Evolutionary conservation across 2,888 invertebrate species (phyloP), one percentile per base, ranked within the genome.

Genomic region (Drosophila monieri): DNA sequence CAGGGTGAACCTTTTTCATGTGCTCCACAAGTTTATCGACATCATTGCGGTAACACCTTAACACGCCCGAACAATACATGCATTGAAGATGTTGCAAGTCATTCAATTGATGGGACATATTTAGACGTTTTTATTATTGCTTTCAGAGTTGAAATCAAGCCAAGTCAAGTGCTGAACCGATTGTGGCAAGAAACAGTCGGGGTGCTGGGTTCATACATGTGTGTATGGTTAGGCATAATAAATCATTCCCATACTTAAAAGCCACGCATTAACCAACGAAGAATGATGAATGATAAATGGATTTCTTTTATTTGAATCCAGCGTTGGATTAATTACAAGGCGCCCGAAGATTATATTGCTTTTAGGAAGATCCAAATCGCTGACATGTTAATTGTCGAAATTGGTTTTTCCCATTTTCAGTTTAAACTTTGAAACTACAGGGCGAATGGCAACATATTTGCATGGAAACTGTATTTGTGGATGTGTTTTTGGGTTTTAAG

Each of bases 261-360:
- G 6, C 6, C 35, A 35, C 27, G 9, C 32, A 32, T 32, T 32
- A 32, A 32, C 32, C 32, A 10, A 12, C n/a, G 6, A 14, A n/a
- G 35, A 35, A 35, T 35, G 35, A 35, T 35, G 35, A 35, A 35
- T 35, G 35, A 35, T 35, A 35, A 35, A 35, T n/a, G 35, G 35
- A 35, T 35, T 35, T 35, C n/a, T 35, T 35, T 35, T 35, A 35
- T n/a, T 35, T n/a, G n/a, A 35, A 35, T 35, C 14, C 35, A 35
- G 6, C n/a, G 35, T 14, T 35, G 35, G 35, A 35, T 35, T 35
- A 35, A 35, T 35, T 35, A 35, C 6, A n/a, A n/a, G 35, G n/a
- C 12, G 12, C 4, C 35, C 4, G n/a, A 35, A 35, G n/a, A 35
- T 12, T 30, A 10, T 9, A 30, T 30, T 30, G 3, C 12, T 32